Percentiles rank a stretch among this genome's conserved stretches.
phyloP scores from a whole-genome alignment of 2,113 vertebrate genomes.

The Mormyrus lacerda region DNA sequence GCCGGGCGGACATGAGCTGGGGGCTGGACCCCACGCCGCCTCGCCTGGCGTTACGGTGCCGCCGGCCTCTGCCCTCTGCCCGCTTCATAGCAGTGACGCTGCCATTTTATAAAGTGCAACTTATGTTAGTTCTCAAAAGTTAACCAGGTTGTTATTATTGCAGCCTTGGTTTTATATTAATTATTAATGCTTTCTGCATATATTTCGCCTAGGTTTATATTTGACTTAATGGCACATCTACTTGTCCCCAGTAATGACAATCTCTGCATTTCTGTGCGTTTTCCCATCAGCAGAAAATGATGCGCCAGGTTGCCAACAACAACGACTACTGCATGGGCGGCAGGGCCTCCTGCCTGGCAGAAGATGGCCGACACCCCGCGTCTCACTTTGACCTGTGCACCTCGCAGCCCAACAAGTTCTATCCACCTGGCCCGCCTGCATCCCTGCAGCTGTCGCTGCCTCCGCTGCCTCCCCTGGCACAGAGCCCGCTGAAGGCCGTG shows the following conservation, averaged over 20 bases:
- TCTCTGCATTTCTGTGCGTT: constrained; percentile 15
- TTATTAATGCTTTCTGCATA: neutral
- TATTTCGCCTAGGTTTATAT: neutral
- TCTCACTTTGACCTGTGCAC: constrained; percentile 87
- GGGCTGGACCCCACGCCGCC: neutral
- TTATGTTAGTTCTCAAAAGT: neutral
- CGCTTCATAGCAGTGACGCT: neutral
- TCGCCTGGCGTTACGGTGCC: too few relatives aligned
- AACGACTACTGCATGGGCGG: constrained; percentile 85
- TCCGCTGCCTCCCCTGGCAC: constrained; percentile 60
- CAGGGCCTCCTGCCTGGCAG: constrained; percentile 73
- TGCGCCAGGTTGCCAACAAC: constrained; percentile 85
- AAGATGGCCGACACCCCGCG: constrained; percentile 77
- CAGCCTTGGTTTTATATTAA: neutral
- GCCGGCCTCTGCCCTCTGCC: neutral
- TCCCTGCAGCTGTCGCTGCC: constrained; percentile 60
- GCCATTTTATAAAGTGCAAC: neutral
- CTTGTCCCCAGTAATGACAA: neutral
- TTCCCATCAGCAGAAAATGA: constrained; percentile 80
- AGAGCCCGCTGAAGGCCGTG: constrained; percentile 79
- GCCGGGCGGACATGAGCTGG: neutral
- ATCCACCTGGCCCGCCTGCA: constrained; percentile 70
- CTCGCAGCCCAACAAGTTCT: constrained; percentile 81
- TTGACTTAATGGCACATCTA: neutral
- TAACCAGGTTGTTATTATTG: neutral